Evolutionary conservation across 2,797 vertebrate species (phyloP).

Genomic region (Chromis chromis): DNA sequence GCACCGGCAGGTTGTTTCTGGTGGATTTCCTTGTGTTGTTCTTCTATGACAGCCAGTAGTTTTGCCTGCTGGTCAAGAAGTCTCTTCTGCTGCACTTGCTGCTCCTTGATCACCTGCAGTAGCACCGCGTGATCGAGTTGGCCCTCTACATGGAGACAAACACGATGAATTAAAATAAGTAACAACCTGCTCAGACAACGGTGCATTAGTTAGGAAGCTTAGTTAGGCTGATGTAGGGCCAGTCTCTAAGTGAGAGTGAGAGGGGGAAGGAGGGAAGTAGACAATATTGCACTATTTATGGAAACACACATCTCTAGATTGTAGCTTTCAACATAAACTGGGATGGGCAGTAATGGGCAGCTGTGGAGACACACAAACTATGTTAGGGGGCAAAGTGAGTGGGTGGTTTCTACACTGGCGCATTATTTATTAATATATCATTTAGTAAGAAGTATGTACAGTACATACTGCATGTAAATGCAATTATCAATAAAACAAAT

Average conservation of each 20-base stretch:
- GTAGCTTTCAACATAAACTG: constrained; percentile 24
- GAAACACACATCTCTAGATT: constrained; percentile 10
- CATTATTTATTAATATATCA: background rate
- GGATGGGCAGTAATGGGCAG: constrained; percentile 1
- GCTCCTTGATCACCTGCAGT: constrained; percentile 95
- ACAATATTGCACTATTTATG: constrained; percentile 6
- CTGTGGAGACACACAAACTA: constrained; percentile 41
- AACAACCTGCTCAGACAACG: background rate
- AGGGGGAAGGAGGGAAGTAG: constrained; percentile 6
- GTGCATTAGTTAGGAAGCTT: constrained; percentile 14
- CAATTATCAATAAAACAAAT: constrained; percentile 7
- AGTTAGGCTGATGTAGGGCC: constrained; percentile 24
- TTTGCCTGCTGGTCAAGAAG: constrained; percentile 97
- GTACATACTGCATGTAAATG: background rate
- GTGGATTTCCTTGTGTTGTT: constrained; percentile 98
- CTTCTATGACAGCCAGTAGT: constrained; percentile 93
- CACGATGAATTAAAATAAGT: constrained; percentile 8
- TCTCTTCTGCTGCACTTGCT: constrained; percentile 96
- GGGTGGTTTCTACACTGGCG: constrained; percentile 25
- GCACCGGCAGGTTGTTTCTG: constrained; percentile 88
- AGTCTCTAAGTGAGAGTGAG: constrained; percentile 37
- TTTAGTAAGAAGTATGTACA: background rate
- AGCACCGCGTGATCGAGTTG: constrained; percentile 91
- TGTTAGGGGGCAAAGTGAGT: constrained; percentile 47
- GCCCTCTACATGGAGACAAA: constrained; percentile 84